Evolutionary conservation across 2,113 vertebrate genomes (phyloP).

Genomic region (Reinhardtius hippoglossoides): DNA sequence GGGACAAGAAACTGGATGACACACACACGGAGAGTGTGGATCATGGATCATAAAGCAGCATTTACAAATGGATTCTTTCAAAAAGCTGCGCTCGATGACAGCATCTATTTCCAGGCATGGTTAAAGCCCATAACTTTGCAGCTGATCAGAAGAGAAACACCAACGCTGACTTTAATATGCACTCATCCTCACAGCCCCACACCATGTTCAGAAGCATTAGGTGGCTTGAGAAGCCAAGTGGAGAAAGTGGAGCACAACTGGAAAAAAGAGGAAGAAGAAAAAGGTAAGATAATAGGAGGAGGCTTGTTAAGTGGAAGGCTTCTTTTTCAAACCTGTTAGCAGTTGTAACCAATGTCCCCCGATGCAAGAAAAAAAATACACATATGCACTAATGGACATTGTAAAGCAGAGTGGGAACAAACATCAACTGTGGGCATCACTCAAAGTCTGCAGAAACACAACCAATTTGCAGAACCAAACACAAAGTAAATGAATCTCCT

Average conservation of each 20-base stretch:
- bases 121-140: slow-evolving; percentile 41
- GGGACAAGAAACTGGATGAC: slow-evolving; percentile 16
- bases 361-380: slow-evolving; percentile 6
- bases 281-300: slow-evolving; percentile 28
- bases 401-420: slow-evolving; percentile 4
- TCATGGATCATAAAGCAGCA: slow-evolving; percentile 58
- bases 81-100: slow-evolving; percentile 49
- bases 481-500: slow-evolving; percentile 7
- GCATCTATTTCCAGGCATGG: slow-evolving; percentile 52
- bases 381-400: slow-evolving; percentile 38
- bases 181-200: slow-evolving; percentile 1
- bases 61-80: slow-evolving; percentile 56
- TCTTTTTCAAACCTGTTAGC: slow-evolving; percentile 58
- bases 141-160: slow-evolving; percentile 40
- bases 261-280: not conserved
- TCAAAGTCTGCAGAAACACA: slow-evolving; percentile 37
- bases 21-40: slow-evolving; percentile 25
- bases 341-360: slow-evolving; percentile 46
- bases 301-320: slow-evolving; percentile 25
- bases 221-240: slow-evolving; percentile 10
- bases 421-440: slow-evolving; percentile 18
- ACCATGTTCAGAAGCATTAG: not conserved
- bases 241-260: not conserved
- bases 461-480: slow-evolving; percentile 41
- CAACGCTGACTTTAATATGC: slow-evolving; percentile 39